Percentiles rank a stretch among this genome's conserved stretches.
Evolutionary conservation across 2,888 invertebrate species (phyloP).

Genomic region (Agonopterix alstromeriana): DNA sequence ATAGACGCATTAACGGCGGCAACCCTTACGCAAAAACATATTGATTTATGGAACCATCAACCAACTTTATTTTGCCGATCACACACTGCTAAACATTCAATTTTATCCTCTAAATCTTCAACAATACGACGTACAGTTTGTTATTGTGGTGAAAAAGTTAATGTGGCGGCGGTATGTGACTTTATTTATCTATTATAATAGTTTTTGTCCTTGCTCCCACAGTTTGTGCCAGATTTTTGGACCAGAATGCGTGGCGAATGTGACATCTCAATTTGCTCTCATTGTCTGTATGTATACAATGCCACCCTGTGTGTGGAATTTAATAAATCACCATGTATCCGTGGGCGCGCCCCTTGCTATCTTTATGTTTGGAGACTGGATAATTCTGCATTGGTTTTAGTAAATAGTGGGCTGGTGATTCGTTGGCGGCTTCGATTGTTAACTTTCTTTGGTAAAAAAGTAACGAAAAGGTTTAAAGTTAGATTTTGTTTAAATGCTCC

Average conservation of each 20-base stretch:
- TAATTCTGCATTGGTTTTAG: neutral
- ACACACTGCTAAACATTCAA: neutral
- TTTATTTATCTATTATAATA: conserved; percentile 50
- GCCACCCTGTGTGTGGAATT: conserved; percentile 23
- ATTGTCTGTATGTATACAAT: conserved; percentile 45
- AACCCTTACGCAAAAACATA: conserved; percentile 26
- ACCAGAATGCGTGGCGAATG: conserved; percentile 54
- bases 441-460: conserved; percentile 2
- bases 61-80: neutral
- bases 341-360: conserved; percentile 22
- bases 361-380: neutral
- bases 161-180: conserved; percentile 39
- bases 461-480: conserved; percentile 1
- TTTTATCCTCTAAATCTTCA: conserved; percentile 4
- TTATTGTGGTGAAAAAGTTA: conserved; percentile 5
- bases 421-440: neutral
- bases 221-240: conserved; percentile 24
- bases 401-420: neutral
- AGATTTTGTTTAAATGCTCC: no score
- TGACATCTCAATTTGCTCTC: conserved; percentile 63
- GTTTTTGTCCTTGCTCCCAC: conserved; percentile 45
- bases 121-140: conserved; percentile 3
- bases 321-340: conserved; percentile 37
- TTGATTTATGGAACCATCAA: conserved; percentile 22
- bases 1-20: conserved; percentile 8